Evolutionary conservation across 1,140 invertebrate species (phyloP).

Genomic region (Caenorhabditis tropicalis): DNA sequence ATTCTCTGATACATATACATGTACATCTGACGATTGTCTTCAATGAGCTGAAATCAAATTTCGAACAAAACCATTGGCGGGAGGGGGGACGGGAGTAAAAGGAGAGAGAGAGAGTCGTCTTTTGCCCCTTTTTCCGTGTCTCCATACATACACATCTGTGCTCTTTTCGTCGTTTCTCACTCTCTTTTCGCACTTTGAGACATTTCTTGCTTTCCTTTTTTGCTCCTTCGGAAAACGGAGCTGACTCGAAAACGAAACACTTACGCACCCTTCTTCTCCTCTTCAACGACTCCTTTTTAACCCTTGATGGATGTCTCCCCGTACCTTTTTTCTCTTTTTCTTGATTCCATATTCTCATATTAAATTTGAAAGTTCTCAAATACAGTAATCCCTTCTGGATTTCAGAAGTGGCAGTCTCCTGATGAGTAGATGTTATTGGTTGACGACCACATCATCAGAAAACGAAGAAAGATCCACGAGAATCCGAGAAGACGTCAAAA

Average conservation of each 20-base stretch:
- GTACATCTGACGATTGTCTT: slow-evolving; percentile 40
- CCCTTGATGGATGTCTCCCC: slow-evolving; percentile 20
- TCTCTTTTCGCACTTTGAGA: slow-evolving; percentile 36
- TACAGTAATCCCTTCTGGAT: too few species aligned
- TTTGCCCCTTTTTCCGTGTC: too few species aligned
- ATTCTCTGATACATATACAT: slow-evolving; percentile 24
- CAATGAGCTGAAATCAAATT: slow-evolving; percentile 45
- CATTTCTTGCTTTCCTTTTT: slow-evolving; percentile 18
- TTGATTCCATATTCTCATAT: neutral
- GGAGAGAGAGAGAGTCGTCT: too few species aligned
- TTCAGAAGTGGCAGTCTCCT: slow-evolving; percentile 35
- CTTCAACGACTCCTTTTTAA: neutral
- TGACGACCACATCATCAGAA: slow-evolving; percentile 43
- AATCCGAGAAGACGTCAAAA: neutral
- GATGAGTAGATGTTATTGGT: slow-evolving; percentile 45
- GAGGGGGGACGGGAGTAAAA: neutral
- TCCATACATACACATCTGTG: neutral
- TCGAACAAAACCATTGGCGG: slow-evolving; percentile 31
- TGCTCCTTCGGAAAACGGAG: neutral
- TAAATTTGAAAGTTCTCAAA: neutral
- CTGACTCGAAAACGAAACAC: slow-evolving; percentile 43
- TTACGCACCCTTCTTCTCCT: slow-evolving; percentile 15
- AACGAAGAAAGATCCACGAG: neutral
- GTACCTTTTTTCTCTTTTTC: neutral
- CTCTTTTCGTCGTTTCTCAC: neutral